A percentile compares a stretch with the other conserved stretches of the same genome.
Evolutionary conservation across 2,797 vertebrate genomes (phyloP).

Genomic region (Pseudochirops corinnae): DNA sequence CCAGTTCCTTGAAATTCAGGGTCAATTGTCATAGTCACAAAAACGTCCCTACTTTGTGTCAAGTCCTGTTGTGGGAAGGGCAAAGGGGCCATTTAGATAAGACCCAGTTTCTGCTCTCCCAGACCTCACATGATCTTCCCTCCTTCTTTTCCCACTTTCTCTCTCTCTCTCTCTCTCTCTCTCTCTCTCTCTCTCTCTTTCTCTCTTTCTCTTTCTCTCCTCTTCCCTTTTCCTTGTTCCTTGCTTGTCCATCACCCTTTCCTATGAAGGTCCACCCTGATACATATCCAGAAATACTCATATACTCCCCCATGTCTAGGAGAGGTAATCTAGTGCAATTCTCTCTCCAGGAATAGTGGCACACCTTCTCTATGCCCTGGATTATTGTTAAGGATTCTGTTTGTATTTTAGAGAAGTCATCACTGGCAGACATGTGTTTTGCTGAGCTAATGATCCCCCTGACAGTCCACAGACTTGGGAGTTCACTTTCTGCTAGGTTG

Average conservation of each 20-base stretch:
- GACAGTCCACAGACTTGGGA: background rate
- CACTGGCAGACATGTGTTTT: background rate
- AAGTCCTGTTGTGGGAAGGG: too few relatives aligned
- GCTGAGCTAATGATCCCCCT: too few relatives aligned
- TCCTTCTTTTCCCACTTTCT: too few relatives aligned
- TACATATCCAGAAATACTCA: background rate
- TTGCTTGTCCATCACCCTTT: background rate
- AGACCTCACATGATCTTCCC: background rate
- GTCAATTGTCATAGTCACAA: too few relatives aligned
- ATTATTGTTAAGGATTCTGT: background rate
- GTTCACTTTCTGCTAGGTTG: background rate
- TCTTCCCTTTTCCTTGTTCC: background rate
- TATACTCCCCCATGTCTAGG: background rate
- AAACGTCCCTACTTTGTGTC: background rate
- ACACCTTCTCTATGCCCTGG: background rate
- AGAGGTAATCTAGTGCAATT: background rate
- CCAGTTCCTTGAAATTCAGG: too few relatives aligned
- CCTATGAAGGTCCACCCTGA: background rate
- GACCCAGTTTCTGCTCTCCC: background rate
- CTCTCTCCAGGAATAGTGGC: background rate
- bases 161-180: too few relatives aligned
- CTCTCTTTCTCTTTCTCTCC: too few relatives aligned
- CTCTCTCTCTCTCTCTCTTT: too few relatives aligned
- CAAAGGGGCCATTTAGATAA: background rate
- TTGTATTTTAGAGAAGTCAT: background rate